Conservation (phyloP, 2,888 invertebrate genomes). For the Kuschelorhynchus macadamiae region DNA sequence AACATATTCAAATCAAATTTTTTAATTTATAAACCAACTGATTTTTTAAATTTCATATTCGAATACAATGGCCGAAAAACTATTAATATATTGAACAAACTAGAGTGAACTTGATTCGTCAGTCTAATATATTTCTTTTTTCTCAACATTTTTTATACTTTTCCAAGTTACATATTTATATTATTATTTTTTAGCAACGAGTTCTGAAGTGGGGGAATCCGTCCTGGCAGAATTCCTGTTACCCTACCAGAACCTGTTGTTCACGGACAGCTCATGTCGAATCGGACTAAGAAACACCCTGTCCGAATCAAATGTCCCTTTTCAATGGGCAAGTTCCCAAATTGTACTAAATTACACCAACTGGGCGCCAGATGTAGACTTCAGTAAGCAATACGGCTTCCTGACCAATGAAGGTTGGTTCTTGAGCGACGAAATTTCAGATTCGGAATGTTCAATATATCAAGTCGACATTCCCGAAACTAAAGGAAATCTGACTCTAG, state of each 20-base stretch:
- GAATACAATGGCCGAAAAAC: too few relatives aligned
- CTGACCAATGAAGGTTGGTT: constrained; percentile 52
- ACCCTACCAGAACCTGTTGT: constrained; percentile 57
- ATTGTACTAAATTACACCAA: constrained; percentile 50
- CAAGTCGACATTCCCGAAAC: constrained; percentile 24
- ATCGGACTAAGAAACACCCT: constrained; percentile 51
- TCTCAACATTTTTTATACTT: too few relatives aligned
- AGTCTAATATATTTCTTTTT: too few relatives aligned
- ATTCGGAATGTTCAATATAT: constrained; percentile 46
- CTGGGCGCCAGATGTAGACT: constrained; percentile 48
- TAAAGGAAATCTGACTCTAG: constrained; percentile 5
- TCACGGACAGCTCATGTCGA: constrained; percentile 50
- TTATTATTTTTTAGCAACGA: constrained; percentile 23
- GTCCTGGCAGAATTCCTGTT: constrained; percentile 53
- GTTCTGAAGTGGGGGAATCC: neutral
- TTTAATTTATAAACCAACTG: too few relatives aligned
- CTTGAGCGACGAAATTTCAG: constrained; percentile 23
- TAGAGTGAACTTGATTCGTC: too few relatives aligned
- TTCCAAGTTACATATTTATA: too few relatives aligned
- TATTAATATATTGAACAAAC: too few relatives aligned
- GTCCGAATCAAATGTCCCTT: constrained; percentile 10
- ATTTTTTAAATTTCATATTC: too few relatives aligned
- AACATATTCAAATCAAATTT: too few relatives aligned
- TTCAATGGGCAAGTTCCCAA: constrained; percentile 50
- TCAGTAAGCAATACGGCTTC: constrained; percentile 45